Evolutionary conservation across 2,113 vertebrate species (phyloP), one percentile per base, ranked within the genome.

Genomic region (Sarotherodon lohbergeri): DNA sequence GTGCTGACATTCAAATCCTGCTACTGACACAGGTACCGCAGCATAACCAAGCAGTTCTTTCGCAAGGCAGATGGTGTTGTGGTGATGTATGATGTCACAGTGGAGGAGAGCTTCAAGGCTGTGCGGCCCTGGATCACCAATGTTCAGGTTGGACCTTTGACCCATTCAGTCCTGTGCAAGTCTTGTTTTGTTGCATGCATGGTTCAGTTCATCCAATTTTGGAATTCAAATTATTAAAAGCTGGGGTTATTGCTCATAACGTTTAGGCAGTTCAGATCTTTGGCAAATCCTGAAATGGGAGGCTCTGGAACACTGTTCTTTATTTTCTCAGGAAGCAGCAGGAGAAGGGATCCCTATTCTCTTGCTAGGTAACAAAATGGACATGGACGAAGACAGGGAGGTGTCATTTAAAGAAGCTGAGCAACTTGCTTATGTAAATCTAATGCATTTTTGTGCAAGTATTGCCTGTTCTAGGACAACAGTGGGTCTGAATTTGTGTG

Each of bases 11-110:
- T 39, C 17, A 43, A 41, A 10, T 27, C 9, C 12, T 68, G 59
- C 55, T 10, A 4, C 76, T 27, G 34, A 8, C 68, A 10, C 92
- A 99, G 98, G 96, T 99, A 97, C 85, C 96, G 95, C 81, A 98
- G 98, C 90, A 97, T 99, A 88, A 98, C 98, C 68, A 98, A 98
- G 92, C 98, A 99, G 95, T 99, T 99, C 95, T 99, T 99, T 89
- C 96, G 98, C 50, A 99, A 98, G 95, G 98, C 97, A 0, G 98
- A 99, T 12, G 98, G 98, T 0, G 97, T 99, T 84, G 95, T 98
- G 71, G 91, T 99, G 90, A 97, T 98, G 96, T 99, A 99, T 4
- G 98, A 99, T 41, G 95, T 98, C 93, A 99, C 98, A 2, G 93
- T 95, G 87, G 95, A 91, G 89, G 96, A 97, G 63, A 98, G 97